These are phyloP conservation scores for Halictus rubicundus DNA, from an alignment of 1,140 invertebrate species.

Conservation along the genomic window DNA sequence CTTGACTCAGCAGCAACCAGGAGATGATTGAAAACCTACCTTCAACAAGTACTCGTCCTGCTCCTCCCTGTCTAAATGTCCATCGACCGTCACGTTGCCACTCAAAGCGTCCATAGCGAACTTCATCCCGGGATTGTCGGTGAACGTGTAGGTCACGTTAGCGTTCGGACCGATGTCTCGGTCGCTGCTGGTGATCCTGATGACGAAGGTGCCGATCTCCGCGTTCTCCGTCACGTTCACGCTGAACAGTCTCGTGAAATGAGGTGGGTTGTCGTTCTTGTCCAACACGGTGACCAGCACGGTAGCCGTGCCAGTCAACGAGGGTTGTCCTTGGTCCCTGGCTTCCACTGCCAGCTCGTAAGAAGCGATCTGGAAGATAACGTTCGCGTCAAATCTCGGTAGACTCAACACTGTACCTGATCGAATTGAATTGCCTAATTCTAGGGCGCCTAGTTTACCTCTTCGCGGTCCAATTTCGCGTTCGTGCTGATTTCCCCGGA, in stretches of 20 bases:
- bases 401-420: background rate
- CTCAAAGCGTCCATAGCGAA: constrained; percentile 93
- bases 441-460: too few relatives aligned
- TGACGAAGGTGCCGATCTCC: constrained; percentile 94
- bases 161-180: constrained; percentile 93
- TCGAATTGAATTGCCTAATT: too few relatives aligned
- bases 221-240: constrained; percentile 98
- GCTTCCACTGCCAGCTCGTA: constrained; percentile 94
- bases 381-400: background rate
- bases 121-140: constrained; percentile 92
- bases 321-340: constrained; percentile 91
- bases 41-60: constrained; percentile 95
- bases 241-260: constrained; percentile 95
- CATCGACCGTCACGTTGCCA: constrained; percentile 95
- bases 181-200: constrained; percentile 95
- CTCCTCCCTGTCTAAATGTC: constrained; percentile 91
- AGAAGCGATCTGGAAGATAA: constrained; percentile 81
- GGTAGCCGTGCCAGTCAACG: constrained; percentile 90
- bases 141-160: constrained; percentile 93
- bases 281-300: constrained; percentile 92
- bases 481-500: constrained; percentile 93
- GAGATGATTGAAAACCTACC: constrained; percentile 38
- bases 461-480: constrained; percentile 92
- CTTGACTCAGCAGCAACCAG: too few relatives aligned
- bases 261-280: constrained; percentile 97